phyloP scores from a whole-genome alignment of 1,140 invertebrate genomes.

The Conopomorpha cramerella region DNA sequence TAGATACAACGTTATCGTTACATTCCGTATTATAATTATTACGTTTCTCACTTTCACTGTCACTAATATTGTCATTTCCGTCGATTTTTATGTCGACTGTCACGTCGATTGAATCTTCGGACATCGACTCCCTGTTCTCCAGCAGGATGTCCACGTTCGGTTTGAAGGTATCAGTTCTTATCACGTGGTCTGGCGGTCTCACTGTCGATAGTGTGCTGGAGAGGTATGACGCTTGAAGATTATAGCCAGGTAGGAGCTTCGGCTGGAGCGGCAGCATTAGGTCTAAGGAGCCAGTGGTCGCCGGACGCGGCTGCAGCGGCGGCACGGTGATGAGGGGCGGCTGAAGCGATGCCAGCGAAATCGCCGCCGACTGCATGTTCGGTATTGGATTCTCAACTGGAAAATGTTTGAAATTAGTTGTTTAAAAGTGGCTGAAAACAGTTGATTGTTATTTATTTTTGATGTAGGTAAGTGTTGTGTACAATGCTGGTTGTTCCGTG shows the following conservation, averaged over 20 bases:
- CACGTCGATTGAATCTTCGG: constrained; percentile 21
- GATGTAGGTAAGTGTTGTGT: neutral
- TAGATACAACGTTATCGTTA: constrained; percentile 6
- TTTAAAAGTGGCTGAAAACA: neutral
- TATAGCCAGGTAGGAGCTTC: constrained; percentile 61
- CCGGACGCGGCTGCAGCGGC: constrained; percentile 67
- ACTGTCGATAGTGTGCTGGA: constrained; percentile 48
- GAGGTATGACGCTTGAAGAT: constrained; percentile 44
- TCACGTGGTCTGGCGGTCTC: constrained; percentile 37
- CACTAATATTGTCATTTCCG: constrained; percentile 20
- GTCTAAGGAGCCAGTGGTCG: constrained; percentile 68
- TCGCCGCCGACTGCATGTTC: constrained; percentile 47
- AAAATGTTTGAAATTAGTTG: constrained; percentile 11
- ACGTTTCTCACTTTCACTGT: constrained; percentile 10
- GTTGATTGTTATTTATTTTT: too few species aligned
- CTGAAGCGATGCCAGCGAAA: constrained; percentile 52
- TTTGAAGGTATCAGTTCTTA: constrained; percentile 18
- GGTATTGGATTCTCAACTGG: constrained; percentile 52
- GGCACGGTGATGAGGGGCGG: constrained; percentile 52
- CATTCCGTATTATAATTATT: constrained; percentile 11
- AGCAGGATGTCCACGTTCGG: constrained; percentile 37
- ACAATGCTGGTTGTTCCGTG: neutral
- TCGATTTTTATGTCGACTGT: constrained; percentile 19
- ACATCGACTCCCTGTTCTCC: constrained; percentile 29
- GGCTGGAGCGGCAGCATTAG: constrained; percentile 68